Evolutionary conservation across 2,113 vertebrate species (phyloP).

Genomic region (Sula dactylatra): DNA sequence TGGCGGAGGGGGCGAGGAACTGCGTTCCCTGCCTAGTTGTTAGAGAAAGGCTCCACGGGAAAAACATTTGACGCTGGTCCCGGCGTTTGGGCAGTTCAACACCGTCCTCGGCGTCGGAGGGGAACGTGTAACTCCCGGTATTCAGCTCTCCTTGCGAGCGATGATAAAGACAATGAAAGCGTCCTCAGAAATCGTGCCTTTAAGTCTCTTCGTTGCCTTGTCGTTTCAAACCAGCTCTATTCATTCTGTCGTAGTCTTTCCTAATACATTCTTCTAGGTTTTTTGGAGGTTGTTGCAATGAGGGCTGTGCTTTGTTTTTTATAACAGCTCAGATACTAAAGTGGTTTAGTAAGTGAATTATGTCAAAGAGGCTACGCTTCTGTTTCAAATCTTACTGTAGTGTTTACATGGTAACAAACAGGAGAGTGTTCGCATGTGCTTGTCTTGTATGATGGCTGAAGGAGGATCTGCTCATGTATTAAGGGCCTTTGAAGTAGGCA

Average conservation of each 20-base stretch:
- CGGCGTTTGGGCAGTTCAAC: fast-evolving
- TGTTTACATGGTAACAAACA: background rate
- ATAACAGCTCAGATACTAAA: background rate
- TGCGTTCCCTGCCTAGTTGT: background rate
- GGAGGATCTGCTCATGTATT: background rate
- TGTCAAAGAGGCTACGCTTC: background rate
- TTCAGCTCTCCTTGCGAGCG: background rate
- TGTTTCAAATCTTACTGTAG: background rate
- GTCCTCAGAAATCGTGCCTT: background rate
- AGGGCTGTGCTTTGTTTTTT: background rate
- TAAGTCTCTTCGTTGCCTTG: background rate
- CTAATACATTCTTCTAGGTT: background rate
- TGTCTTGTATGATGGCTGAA: background rate
- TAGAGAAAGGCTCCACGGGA: background rate
- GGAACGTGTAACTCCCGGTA: fast-evolving
- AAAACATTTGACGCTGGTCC: fast-evolving
- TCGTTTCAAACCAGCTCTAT: background rate
- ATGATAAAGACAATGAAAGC: background rate
- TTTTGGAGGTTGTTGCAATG: background rate
- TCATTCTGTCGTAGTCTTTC: fast-evolving
- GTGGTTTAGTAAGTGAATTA: background rate
- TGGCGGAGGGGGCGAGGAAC: background rate
- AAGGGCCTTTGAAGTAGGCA: background rate
- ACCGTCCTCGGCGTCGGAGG: fast-evolving
- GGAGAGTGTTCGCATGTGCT: background rate